Evolutionary conservation across 2,797 vertebrate genomes (phyloP), one percentile per base, ranked within the genome.

Genomic region (Paratrypauchen microcephalus): DNA sequence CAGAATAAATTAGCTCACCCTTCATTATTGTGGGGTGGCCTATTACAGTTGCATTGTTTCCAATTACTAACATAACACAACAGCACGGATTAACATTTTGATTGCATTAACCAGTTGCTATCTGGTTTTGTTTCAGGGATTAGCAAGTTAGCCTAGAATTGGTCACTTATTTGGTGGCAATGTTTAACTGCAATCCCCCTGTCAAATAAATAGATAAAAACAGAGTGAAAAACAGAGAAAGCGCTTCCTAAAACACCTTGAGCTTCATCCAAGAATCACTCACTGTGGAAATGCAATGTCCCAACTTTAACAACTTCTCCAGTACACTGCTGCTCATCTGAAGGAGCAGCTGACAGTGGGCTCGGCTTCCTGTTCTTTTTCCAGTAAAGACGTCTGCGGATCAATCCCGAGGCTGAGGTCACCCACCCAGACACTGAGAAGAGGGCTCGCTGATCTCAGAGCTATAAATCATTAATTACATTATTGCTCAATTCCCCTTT

Each of bases 371-470:
- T 41, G 54, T 76, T 76, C 58, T 61, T 80, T 84, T 91, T 83
- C 82, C 83, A 83, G 85, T 84, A 81, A 85, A 83, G 78, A 82
- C 65, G 59, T 74, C 69, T 68, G 6, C 67, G 47, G 74, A 80
- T 77, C 52, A 58, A 84, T 83, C 65, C 66, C 70, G 2, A 0
- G 73, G 71, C 57, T 81, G 73, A 83, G 74, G 72, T 83, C 66
- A 90, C 90, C 45, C 79, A 90, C 87, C 78, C 59, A 60, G 81
- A 87, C 83, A 83, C 52, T 61, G 87, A 88, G 83, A 88, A 75
- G 77, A 86, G 79, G 77, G 57, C 65, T 13, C 55, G 30, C 66
- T 66, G 72, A 86, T 82, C 83, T 72, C 45, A 2, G 21, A 52
- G 56, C 78, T 64, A 54, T 91, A 78, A 87, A 90, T 91, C 80